Percentiles rank a stretch among this genome's conserved stretches.
Conservation (phyloP, 2,797 vertebrate genomes). For the Salmo trutta region DNA sequence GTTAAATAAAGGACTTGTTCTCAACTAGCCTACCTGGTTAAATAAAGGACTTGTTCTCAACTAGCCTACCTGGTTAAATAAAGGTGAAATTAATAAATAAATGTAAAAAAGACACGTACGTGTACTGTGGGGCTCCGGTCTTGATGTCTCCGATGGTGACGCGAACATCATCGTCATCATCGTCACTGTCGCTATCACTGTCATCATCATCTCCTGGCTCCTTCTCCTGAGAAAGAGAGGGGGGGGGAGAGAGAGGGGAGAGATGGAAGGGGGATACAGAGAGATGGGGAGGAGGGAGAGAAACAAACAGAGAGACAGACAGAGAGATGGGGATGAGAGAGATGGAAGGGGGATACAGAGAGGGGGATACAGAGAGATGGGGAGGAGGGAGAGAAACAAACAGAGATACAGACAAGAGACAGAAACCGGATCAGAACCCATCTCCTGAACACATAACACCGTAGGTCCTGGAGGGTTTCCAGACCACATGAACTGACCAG, state of each 20-base stretch:
- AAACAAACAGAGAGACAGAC: not conserved
- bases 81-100: too few species aligned
- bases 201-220: conserved; percentile 68
- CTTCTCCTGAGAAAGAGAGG: conserved; percentile 34
- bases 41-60: too few species aligned
- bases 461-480: not conserved
- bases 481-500: too few species aligned
- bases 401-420: not conserved
- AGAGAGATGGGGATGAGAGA: not conserved
- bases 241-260: not conserved
- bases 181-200: conserved; percentile 96
- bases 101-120: conserved; percentile 71
- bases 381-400: not conserved
- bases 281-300: too few species aligned
- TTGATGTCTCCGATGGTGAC: conserved; percentile 99
- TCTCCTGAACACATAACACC: too few species aligned
- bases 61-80: too few species aligned
- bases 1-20: too few species aligned
- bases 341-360: not conserved
- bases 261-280: too few species aligned
- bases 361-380: too few species aligned
- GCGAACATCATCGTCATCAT: conserved; percentile 96
- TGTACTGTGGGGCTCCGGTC: conserved; percentile 94
- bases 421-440: not conserved
- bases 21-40: too few species aligned